phyloP scores from a whole-genome alignment of 2,797 vertebrate species.

The Numenius phaeopus region DNA sequence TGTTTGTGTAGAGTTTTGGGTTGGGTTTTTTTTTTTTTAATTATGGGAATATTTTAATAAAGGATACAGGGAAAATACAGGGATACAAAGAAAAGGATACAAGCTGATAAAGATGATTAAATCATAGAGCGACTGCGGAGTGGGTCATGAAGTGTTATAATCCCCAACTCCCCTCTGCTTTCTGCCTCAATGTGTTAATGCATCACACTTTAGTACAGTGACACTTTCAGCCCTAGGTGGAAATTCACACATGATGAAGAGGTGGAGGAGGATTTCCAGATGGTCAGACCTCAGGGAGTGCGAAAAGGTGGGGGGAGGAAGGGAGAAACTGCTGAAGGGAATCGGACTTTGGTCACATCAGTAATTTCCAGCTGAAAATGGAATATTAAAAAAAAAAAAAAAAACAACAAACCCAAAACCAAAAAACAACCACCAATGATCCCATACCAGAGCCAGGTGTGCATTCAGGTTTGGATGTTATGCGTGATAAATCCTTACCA shows the following conservation, averaged over 20 bases:
- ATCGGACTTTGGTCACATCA: constrained; percentile 74
- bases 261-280: constrained; percentile 77
- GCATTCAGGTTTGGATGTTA: constrained; percentile 37
- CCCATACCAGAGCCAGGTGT: constrained; percentile 52
- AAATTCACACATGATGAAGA: constrained; percentile 79
- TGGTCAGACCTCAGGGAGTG: constrained; percentile 76
- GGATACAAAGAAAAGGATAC: constrained; percentile 64
- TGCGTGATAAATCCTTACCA: constrained; percentile 19
- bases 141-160: constrained; percentile 77
- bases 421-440: background rate
- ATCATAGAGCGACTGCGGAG: constrained; percentile 56
- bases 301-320: constrained; percentile 73
- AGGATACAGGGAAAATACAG: background rate
- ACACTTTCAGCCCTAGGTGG: constrained; percentile 78
- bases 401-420: background rate
- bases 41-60: constrained; percentile 43
- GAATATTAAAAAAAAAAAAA: constrained; percentile 41
- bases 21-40: background rate
- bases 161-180: constrained; percentile 76
- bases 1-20: background rate
- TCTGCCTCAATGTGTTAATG: constrained; percentile 77
- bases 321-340: constrained; percentile 70
- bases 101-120: constrained; percentile 77
- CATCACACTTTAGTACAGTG: constrained; percentile 77
- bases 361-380: constrained; percentile 75